Base-by-base conservation (phyloP, 2,888 invertebrate species). In the Heterodera filipjevi region DNA sequence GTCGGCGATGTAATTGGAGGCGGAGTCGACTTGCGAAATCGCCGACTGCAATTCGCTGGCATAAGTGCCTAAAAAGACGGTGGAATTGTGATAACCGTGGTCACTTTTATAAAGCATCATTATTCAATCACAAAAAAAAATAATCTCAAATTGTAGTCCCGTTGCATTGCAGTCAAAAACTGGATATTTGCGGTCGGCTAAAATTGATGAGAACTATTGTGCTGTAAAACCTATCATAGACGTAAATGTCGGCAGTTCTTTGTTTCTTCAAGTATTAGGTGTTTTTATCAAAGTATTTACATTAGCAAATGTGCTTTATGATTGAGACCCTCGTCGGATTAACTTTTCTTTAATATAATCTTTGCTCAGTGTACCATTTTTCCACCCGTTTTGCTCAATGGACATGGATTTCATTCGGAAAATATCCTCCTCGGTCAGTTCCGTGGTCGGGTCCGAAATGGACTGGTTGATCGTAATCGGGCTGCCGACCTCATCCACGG, bases 21-120 rank as follows among this genome's bases (percentile, higher is more conserved):
- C 81, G 14, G 88, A 88, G 77, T 88, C 88, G 8, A 86, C 87
- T 12, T 86, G 80, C 16, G 87, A 87, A 22, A 86, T 82, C 30
- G 86, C 85, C 19, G 87, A 87, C 75, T 86, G 87, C 30, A 84
- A 82, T 74, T 86, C 85, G 66, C 82, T 84, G 22, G 82, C 77
- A 19, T 5, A 27, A 44, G 19, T 64, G 14, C 75, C 75, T 75
- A 27, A 73, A 73, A 35, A 12, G 12, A 12, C 16, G 10, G n/a
- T 19, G 30, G 10, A 49, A 32, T 71, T 22, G 32, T 33, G 35
- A 22, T 3, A 68, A 22, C n/a, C n/a, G 39, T 39, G 12, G 39
- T 10, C 8, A 68, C 6, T 39, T 39, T 39, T 39, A 10, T 39
- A 39, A 39, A 39, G n/a, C n/a, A n/a, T n/a, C n/a, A n/a, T n/a